These are phyloP conservation scores for Antitype chi DNA, from an alignment of 2,888 invertebrate genomes.

Conservation along the genomic window DNA sequence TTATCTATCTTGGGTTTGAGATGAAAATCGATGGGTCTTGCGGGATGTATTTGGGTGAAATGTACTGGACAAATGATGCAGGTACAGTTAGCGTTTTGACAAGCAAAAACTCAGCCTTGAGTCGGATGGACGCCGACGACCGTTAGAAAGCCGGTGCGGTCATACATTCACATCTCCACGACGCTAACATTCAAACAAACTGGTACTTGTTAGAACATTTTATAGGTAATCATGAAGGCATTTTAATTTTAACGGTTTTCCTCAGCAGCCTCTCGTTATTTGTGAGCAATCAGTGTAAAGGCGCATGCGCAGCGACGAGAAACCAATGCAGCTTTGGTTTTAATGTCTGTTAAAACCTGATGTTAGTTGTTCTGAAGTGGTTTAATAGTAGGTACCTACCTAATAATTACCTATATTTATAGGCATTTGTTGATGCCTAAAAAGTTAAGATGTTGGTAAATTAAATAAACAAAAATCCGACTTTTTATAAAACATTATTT, in stretches of 20 bases:
- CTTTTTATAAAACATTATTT: too few species aligned
- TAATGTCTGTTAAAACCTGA: not conserved
- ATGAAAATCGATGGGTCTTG: slow-evolving; percentile 68
- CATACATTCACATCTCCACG: slow-evolving; percentile 70
- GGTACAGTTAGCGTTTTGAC: slow-evolving; percentile 87
- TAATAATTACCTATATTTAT: not conserved
- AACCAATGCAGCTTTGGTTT: not conserved
- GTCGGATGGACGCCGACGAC: slow-evolving; percentile 74
- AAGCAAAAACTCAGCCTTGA: slow-evolving; percentile 84
- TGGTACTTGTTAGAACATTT: slow-evolving; percentile 60
- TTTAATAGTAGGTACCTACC: too few species aligned
- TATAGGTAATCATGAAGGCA: slow-evolving; percentile 60
- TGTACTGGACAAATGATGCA: slow-evolving; percentile 75
- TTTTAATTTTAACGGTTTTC: slow-evolving; percentile 63
- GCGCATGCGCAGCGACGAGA: not conserved
- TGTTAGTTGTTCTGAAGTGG: not conserved
- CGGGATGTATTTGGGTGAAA: slow-evolving; percentile 70
- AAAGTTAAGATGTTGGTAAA: not conserved
- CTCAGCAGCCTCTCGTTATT: slow-evolving; percentile 28
- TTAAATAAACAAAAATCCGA: not conserved
- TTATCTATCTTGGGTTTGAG: slow-evolving; percentile 60
- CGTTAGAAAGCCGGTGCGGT: slow-evolving; percentile 79
- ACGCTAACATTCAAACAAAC: slow-evolving; percentile 57
- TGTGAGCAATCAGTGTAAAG: slow-evolving; percentile 19
- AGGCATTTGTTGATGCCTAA: not conserved